Percentiles rank a stretch among this genome's conserved stretches.
phyloP scores from a whole-genome alignment of 2,797 vertebrate genomes.

The Atherinosoma microstoma region DNA sequence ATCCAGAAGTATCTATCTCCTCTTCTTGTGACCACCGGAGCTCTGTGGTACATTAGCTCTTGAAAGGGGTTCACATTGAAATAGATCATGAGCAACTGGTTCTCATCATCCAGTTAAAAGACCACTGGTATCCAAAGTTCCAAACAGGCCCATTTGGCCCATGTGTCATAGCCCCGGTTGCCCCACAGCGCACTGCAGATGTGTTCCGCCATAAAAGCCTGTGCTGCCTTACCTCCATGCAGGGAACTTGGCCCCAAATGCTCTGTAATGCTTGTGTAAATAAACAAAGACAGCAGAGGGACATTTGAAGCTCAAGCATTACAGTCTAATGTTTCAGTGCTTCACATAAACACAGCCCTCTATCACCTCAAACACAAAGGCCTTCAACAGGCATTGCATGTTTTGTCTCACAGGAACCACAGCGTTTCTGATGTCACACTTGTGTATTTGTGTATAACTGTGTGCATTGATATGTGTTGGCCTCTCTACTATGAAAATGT shows the following conservation, averaged over 20 bases:
- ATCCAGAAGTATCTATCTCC: slow-evolving; percentile 47
- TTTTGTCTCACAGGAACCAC: slow-evolving; percentile 30
- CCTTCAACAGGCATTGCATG: slow-evolving; percentile 27
- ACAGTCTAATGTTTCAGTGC: slow-evolving; percentile 72
- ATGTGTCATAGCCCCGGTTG: slow-evolving; percentile 73
- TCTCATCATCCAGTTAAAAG: slow-evolving; percentile 78
- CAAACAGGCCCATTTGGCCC: slow-evolving; percentile 73
- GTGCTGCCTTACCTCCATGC: slow-evolving; percentile 70
- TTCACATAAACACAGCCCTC: slow-evolving; percentile 69
- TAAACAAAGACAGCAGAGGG: slow-evolving; percentile 78
- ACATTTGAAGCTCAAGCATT: slow-evolving; percentile 73
- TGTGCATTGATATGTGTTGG: slow-evolving; percentile 9
- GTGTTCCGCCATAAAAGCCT: slow-evolving; percentile 77
- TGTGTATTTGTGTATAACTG: slow-evolving; percentile 6
- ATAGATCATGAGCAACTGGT: slow-evolving; percentile 76
- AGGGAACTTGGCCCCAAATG: slow-evolving; percentile 71
- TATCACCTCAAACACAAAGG: slow-evolving; percentile 69
- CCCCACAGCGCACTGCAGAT: slow-evolving; percentile 76
- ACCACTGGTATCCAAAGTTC: slow-evolving; percentile 69
- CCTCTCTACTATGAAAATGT: slow-evolving; percentile 18
- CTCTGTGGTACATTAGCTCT: slow-evolving; percentile 68
- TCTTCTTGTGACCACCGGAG: slow-evolving; percentile 56
- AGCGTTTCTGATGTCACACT: slow-evolving; percentile 16
- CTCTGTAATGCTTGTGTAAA: slow-evolving; percentile 77
- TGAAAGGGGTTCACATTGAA: slow-evolving; percentile 58